Evolutionary conservation across 2,888 invertebrate genomes (phyloP), one percentile per base, ranked within the genome.

Genomic region (Drosophila nigritarsus): DNA sequence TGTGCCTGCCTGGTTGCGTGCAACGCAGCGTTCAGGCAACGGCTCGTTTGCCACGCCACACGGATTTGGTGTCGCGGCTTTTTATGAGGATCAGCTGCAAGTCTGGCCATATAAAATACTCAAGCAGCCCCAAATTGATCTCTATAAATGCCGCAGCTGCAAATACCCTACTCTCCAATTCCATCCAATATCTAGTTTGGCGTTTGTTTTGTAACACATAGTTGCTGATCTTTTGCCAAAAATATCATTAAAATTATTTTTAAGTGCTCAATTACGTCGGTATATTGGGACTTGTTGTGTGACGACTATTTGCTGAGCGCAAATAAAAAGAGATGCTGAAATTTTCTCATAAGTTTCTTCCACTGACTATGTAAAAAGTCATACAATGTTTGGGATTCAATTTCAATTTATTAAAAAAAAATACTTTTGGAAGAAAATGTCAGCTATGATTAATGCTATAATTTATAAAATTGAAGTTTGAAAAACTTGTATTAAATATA

Each of bases 11-110:
- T 75, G 78, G 76, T 80, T 78, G 78, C 78, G 80, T 78, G 80
- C 78, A 80, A 73, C 77, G 30, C 72, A 67, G 63, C 77, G 40
- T 15, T 56, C 40, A 27, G 55, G 55, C 88, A 76, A 88, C 79
- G 84, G 84, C 86, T 84, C 84, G 84, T 84, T 84, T 84, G 83
- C 84, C 76, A 79, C 78, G 88, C 83, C 84, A 84, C 87, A 64
- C 81, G 83, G 84, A 84, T 84, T 85, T 88, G 88, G 88, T 88
- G 84, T 89, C 87, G 83, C 83, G 77, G 81, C 89, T 87, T 87
- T 87, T 87, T 87, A 87, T 87, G 87, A 89, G 88, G 89, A 87
- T 87, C 87, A 87, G 88, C 87, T 89, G 89, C 86, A 89, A 81
- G 81, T 87, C 81, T 70, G 73, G 79, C 87, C 82, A 87, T 79